A percentile compares a stretch with the other conserved stretches of the same genome.
These are phyloP conservation scores for Leucoraja erinaceus DNA, from an alignment of 2,113 vertebrate genomes.

Conservation along the genomic window DNA sequence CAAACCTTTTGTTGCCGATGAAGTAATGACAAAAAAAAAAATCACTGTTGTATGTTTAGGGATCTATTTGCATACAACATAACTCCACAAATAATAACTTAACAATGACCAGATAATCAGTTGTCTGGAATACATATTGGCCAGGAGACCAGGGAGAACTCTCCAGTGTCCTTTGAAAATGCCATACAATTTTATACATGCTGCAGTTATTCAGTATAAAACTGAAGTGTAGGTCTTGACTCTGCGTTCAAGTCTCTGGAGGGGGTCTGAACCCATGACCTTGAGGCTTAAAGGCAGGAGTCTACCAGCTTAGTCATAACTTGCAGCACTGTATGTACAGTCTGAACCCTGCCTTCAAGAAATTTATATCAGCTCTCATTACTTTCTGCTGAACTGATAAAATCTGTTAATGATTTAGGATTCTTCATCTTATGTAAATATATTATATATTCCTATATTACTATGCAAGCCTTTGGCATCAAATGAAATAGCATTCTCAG, in stretches of 20 bases:
- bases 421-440: conserved; percentile 16
- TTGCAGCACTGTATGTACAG: background rate
- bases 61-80: background rate
- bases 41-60: background rate
- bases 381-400: conserved; percentile 19
- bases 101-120: background rate
- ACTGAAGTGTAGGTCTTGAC: background rate
- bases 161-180: background rate
- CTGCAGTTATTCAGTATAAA: no score
- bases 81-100: background rate
- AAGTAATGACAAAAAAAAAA: background rate
- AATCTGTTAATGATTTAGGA: background rate
- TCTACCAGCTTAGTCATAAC: background rate
- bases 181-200: background rate
- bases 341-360: background rate
- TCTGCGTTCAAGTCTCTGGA: background rate
- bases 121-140: background rate
- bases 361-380: conserved; percentile 7
- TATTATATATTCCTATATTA: conserved; percentile 16
- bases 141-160: background rate
- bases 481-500: conserved; percentile 16
- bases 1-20: background rate
- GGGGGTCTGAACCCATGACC: background rate
- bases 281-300: background rate
- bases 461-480: conserved; percentile 1